phyloP scores from a whole-genome alignment of 1,140 invertebrate genomes.

The Caenorhabditis remanei region DNA sequence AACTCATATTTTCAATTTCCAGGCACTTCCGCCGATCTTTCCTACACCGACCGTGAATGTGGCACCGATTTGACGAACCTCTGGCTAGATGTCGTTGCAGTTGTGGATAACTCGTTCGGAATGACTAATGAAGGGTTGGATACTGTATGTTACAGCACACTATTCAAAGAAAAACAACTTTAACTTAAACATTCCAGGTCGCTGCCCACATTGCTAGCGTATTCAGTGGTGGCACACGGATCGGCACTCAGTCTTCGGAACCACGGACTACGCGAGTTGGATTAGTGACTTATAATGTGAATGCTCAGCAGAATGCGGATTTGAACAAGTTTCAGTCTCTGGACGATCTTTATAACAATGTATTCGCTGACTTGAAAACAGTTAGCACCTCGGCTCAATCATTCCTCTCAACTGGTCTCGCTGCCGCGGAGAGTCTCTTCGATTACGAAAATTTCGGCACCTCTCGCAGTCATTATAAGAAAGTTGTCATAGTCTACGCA shows the following conservation, averaged over 20 bases:
- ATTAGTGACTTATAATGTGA: neutral
- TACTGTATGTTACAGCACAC: neutral
- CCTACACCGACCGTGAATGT: neutral
- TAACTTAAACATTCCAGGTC: neutral
- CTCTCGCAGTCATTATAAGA: neutral
- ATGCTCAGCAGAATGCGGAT: neutral
- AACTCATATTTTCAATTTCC: no score
- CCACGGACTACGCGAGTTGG: neutral
- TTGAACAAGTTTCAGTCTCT: neutral
- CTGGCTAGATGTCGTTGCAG: slow-evolving; percentile 7
- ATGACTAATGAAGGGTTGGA: neutral
- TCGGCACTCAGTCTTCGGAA: neutral
- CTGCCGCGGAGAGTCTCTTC: neutral
- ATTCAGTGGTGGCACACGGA: neutral
- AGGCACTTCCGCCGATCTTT: neutral
- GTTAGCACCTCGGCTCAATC: neutral
- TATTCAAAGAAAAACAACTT: no score
- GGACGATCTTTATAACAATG: neutral
- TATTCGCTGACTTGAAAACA: neutral
- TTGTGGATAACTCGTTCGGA: neutral
- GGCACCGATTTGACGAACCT: neutral
- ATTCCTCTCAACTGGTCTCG: neutral
- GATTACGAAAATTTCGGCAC: neutral
- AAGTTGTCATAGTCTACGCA: neutral
- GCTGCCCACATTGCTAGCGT: neutral